Base-by-base conservation (phyloP, 2,113 vertebrate genomes). In the Telmatochromis brichardi region DNA sequence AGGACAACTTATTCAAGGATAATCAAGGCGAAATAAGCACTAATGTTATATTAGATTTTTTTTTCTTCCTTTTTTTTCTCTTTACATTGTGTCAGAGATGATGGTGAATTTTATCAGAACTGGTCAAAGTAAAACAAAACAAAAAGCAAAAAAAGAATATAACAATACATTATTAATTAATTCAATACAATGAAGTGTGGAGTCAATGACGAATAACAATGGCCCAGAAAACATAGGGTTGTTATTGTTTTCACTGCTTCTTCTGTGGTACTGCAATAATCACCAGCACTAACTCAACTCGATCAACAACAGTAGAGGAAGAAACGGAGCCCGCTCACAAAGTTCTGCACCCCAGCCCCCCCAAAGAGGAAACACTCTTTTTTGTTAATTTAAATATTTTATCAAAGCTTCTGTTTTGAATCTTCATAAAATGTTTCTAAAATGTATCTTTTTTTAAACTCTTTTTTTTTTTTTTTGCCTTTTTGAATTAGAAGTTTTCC, bases 371-470 rank as follows among this genome's bases (percentile, higher is more conserved):
- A 96, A 97, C 93, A 95, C 93, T 94, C 94, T 96, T 88, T 88
- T 88, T 89, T 92, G 92, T 94, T 50, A 50, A 96, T 96, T 96
- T 96, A 97, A 97, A 96, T 92, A 95, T 95, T 96, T 96, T 96
- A 97, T 97, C 96, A 97, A 97, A 97, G 96, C 94, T 96, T 96
- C 71, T 86, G 88, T 95, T 93, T 95, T 94, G 93, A 78, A 95
- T 95, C 58, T 90, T 96, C 96, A 97, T 97, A 97, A 96, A 97
- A 97, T 89, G 85, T 96, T 96, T 96, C 96, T 97, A 96, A 97
- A 97, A 97, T 88, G 81, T 93, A 90, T 91, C 58, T 92, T 63
- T 87, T 76, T 91, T 96, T 96, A 94, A 93, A 93, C 88, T 89
- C 86, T 86, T 63, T 11, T 85, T 37, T 92, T 37, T 9, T 33